Base-by-base conservation (phyloP, 2,888 invertebrate species). In the Meteorus colon region DNA sequence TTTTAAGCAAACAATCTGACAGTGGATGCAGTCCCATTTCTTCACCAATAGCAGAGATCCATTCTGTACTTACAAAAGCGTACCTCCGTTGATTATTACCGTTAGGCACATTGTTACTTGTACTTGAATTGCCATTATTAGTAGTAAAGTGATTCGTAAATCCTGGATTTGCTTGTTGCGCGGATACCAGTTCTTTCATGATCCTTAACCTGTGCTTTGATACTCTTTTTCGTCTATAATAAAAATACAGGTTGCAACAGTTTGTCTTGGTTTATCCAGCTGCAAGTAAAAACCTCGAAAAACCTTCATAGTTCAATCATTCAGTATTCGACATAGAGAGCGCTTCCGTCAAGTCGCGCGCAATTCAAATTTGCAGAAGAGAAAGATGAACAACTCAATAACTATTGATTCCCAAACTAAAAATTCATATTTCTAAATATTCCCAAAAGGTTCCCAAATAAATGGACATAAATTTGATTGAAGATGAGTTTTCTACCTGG, bases 31-130 rank as follows among this genome's bases (percentile, higher is more conserved):
- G 83, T 34, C 89, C 89, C 34, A 89, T 80, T 79, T 89, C 89
- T 77, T 89, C 89, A 5, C 89, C 88, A 62, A 89, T 89, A 2
- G 86, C 80, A 59, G 88, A 87, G 77, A 89, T 82, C 89, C 89
- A 89, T 24, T 89, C 88, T 31, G 86, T 88, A 73, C 89, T 89
- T 5, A 89, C 79, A 41, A 89, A 82, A 5, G 89, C 89, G 65
- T 89, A 89, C 79, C 81, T 85, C 76, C 88, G 85, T 1, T 87
- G 76, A 73, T 80, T 84, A 75, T 83, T 85, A 70, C 81, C 83
- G 19, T 88, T 87, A 41, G 82, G 82, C 14, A 84, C 80, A 71
- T 84, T 81, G 77, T 80, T 86, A 45, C 83, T 85, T 16, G 82
- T 81, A 76, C 82, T 84, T 29, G 83, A 45, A 65, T 87, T 87